These are phyloP conservation scores for Callocephalon fimbriatum DNA, from an alignment of 2,113 vertebrate genomes.

Conservation along the genomic window DNA sequence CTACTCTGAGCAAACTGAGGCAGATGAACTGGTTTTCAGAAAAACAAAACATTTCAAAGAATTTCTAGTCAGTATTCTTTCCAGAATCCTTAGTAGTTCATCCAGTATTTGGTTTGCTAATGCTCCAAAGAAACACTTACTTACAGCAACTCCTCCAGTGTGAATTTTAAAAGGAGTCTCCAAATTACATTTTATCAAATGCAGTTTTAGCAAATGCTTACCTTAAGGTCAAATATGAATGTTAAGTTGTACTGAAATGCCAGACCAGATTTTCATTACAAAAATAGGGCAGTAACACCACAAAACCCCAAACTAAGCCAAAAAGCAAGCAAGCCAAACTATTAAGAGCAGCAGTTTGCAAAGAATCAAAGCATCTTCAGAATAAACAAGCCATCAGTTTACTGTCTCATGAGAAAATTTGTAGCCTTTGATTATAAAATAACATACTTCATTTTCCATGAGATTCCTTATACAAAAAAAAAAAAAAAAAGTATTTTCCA, in stretches of 20 bases:
- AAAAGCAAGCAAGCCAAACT: not conserved
- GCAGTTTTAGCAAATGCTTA: not conserved
- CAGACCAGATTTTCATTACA: not conserved
- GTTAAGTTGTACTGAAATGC: not conserved
- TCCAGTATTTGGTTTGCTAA: not conserved
- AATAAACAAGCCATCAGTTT: not conserved
- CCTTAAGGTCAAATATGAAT: not conserved
- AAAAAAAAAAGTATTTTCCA: accelerated
- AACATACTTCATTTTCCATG: accelerated
- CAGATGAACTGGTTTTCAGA: not conserved
- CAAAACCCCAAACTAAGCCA: not conserved
- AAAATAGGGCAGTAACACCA: not conserved
- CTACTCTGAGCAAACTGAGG: not conserved
- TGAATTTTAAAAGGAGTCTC: not conserved
- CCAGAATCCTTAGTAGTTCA: not conserved
- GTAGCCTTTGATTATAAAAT: not conserved
- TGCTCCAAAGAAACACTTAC: not conserved
- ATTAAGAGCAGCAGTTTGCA: not conserved
- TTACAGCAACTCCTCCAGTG: not conserved
- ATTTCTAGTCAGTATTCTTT: not conserved
- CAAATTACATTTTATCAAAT: not conserved
- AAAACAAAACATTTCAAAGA: not conserved
- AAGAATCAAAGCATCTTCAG: not conserved
- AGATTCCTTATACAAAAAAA: not conserved
- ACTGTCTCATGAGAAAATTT: not conserved